These are phyloP conservation scores for Rhorus exstirpatorius DNA, from an alignment of 2,888 invertebrate species.

Conservation along the genomic window DNA sequence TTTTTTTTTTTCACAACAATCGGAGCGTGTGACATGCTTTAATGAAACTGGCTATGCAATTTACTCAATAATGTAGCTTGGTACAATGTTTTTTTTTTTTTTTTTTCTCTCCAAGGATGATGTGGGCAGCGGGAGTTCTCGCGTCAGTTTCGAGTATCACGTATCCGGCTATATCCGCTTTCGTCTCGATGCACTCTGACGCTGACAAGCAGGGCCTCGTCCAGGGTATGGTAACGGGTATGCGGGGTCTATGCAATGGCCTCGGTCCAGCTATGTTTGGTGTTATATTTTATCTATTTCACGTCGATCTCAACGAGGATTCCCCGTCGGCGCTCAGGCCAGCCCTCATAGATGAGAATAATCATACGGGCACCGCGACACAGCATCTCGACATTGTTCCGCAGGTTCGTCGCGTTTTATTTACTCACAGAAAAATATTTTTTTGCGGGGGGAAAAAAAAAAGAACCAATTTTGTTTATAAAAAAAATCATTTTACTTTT, in stretches of 20 bases:
- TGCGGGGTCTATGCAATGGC: constrained; percentile 98
- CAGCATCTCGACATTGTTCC: constrained; percentile 87
- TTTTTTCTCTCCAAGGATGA: constrained; percentile 91
- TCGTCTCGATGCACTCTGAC: constrained; percentile 98
- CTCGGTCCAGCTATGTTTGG: constrained; percentile 99
- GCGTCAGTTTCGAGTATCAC: constrained; percentile 98
- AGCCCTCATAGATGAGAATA: constrained; percentile 85
- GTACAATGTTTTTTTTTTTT: constrained; percentile 36
- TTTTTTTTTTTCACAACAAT: no score
- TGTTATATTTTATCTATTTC: constrained; percentile 98
- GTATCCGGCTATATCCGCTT: constrained; percentile 99
- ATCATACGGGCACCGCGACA: constrained; percentile 85
- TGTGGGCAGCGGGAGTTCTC: constrained; percentile 99
- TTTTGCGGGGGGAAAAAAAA: no score
- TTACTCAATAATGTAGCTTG: not conserved
- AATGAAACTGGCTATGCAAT: no score
- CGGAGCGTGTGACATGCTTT: not conserved
- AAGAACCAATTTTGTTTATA: no score
- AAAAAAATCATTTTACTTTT: no score
- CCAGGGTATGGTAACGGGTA: constrained; percentile 99
- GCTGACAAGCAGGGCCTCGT: constrained; percentile 99
- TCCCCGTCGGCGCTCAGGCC: constrained; percentile 80
- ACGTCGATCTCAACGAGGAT: constrained; percentile 97
- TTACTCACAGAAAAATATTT: not conserved
- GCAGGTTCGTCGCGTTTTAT: constrained; percentile 82